phyloP scores from a whole-genome alignment of 1,140 invertebrate genomes.

The Drosophila tani region DNA sequence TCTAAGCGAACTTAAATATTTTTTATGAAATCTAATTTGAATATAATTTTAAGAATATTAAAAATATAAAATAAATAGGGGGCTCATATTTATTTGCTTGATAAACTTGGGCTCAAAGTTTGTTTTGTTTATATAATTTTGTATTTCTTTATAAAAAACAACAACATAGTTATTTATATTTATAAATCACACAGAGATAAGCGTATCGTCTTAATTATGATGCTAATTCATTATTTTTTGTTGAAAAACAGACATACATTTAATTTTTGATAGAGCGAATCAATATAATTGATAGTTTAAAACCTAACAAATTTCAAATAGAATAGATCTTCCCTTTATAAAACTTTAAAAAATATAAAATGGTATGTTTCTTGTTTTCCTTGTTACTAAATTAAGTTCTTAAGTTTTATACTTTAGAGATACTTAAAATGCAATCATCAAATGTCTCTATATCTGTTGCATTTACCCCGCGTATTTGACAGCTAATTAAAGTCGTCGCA shows the following conservation, averaged over 20 bases:
- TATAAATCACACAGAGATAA: too few species aligned
- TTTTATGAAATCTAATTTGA: not conserved
- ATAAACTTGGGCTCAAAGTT: not conserved
- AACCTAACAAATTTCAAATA: too few species aligned
- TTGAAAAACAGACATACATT: too few species aligned
- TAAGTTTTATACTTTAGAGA: too few species aligned
- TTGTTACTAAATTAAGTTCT: too few species aligned
- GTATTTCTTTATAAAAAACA: too few species aligned
- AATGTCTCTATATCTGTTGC: not conserved
- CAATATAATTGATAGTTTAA: too few species aligned
- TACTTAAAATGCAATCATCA: not conserved
- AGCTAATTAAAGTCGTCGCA: constrained; percentile 26
- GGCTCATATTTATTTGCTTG: not conserved
- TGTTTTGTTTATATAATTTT: too few species aligned
- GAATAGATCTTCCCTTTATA: not conserved
- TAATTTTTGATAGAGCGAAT: too few species aligned
- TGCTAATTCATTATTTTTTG: too few species aligned
- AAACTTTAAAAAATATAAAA: not conserved
- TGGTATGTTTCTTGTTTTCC: not conserved
- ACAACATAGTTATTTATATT: too few species aligned
- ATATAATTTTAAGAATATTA: not conserved
- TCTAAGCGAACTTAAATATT: not conserved
- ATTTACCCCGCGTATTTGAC: constrained; percentile 26
- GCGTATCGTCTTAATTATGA: too few species aligned
- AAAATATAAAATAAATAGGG: not conserved